These are phyloP conservation scores for Chromoteleia sp. DNA, from an alignment of 2,888 invertebrate species.

Conservation along the genomic window DNA sequence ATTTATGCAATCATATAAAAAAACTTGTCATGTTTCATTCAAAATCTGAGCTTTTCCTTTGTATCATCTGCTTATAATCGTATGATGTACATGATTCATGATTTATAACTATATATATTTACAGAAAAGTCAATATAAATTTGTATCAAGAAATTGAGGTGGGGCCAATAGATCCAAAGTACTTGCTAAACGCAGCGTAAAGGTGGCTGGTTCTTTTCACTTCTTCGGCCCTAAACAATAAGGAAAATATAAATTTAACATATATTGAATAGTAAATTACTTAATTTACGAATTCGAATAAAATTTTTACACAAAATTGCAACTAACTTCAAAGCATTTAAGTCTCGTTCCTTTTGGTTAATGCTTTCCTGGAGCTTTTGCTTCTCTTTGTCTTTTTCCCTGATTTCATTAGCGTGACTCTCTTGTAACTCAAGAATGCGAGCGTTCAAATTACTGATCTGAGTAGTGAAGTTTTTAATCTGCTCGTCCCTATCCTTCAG, in stretches of 20 bases:
- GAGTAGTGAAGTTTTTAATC: constrained; percentile 76
- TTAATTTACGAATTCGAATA: neutral
- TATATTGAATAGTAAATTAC: too few species aligned
- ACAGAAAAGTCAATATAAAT: neutral
- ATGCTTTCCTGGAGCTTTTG: constrained; percentile 76
- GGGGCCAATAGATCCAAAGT: constrained; percentile 77
- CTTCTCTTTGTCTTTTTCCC: constrained; percentile 76
- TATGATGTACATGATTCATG: neutral
- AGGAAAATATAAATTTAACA: neutral
- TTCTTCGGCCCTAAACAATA: constrained; percentile 78
- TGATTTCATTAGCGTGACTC: constrained; percentile 75
- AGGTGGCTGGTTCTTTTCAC: constrained; percentile 80
- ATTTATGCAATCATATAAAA: too few species aligned
- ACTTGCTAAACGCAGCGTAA: constrained; percentile 81
- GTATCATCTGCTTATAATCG: neutral
- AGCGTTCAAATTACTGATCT: constrained; percentile 75
- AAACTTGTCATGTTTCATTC: too few species aligned
- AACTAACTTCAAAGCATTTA: constrained; percentile 77
- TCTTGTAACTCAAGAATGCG: constrained; percentile 77
- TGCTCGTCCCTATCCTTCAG: constrained; percentile 77
- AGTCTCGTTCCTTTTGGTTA: constrained; percentile 76
- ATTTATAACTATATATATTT: constrained; percentile 1
- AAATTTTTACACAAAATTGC: neutral
- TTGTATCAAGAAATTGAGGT: constrained; percentile 62
- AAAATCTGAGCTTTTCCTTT: too few species aligned